phyloP scores from a whole-genome alignment of 2,113 vertebrate genomes.

The human region DNA sequence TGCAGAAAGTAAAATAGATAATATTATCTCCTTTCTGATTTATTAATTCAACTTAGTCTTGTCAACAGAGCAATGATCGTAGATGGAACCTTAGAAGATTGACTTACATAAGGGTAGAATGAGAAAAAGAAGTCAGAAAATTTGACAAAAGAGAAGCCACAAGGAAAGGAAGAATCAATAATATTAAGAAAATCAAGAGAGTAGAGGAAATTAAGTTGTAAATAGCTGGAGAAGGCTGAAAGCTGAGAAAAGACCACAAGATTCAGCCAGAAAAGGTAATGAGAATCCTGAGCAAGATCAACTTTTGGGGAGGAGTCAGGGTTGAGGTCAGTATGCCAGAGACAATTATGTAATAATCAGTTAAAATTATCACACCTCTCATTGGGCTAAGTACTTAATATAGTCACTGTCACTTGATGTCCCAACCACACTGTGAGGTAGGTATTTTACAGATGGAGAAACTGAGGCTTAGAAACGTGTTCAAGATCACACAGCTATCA shows the following conservation, averaged over 20 bases:
- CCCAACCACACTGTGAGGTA: not conserved
- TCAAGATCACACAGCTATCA: not conserved
- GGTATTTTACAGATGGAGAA: slow-evolving; percentile 43
- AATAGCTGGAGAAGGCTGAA: not conserved
- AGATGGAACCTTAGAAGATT: slow-evolving; percentile 8
- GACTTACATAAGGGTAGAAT: not conserved
- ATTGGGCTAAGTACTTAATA: slow-evolving; percentile 12
- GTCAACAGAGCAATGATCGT: not conserved
- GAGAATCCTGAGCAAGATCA: slow-evolving; percentile 12
- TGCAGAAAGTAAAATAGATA: slow-evolving; percentile 33
- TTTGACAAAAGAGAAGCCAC: slow-evolving; percentile 36
- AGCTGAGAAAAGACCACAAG: slow-evolving; percentile 32
- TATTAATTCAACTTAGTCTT: slow-evolving; percentile 52
- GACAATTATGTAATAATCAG: not conserved
- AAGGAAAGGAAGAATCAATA: slow-evolving; percentile 43
- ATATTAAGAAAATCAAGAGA: slow-evolving; percentile 43
- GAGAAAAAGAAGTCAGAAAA: slow-evolving; percentile 37
- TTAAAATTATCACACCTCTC: slow-evolving; percentile 36
- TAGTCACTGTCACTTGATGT: not conserved
- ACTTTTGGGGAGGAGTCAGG: not conserved
- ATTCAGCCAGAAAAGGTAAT: slow-evolving; percentile 16
- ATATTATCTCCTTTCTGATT: slow-evolving; percentile 47
- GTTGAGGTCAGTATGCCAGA: not conserved
- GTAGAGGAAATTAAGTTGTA: slow-evolving; percentile 20
- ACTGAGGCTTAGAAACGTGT: not conserved